Base-by-base conservation (phyloP, 1,140 invertebrate species). In the Telenomus remus region DNA sequence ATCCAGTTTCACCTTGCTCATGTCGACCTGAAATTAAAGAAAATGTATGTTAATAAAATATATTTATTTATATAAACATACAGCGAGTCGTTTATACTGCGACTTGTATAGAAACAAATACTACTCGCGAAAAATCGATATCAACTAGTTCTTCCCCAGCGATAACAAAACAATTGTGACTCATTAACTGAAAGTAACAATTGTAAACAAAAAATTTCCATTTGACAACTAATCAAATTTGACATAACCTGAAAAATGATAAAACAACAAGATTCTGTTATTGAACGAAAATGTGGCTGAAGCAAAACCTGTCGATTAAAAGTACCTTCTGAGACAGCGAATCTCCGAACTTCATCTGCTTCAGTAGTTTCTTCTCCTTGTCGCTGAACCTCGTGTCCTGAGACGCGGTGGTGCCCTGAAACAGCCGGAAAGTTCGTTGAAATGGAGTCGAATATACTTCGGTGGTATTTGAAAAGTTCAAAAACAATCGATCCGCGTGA, bases 361-460 rank as follows among this genome's bases (percentile, higher is more conserved):
- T 99, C 85, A 99, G 92, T 39, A 99, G 90, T 83, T 99, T 99
- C 88, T 99, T 99, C 88, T 99, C 97, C 87, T 99, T 99, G 87
- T 99, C 97, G 82, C 96, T 96, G 89, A 99, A 99, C 75, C 98
- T 92, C 82, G 96, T 99, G 87, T 99, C 98, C 89, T 99, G 98
- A 84, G 99, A 97, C 42, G 97, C 95, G 80, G 94, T 98, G 27
- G 98, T 99, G 46, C 98, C 98, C 97, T 98, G 82, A 56, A 89
- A 88, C 37, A 42, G 19, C 13, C 4, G 12, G 7, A 49, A 39
- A 3, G n/a, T 2, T 39, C 3, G 37, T 1, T 11, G 9, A 9
- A 39, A 9, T 9, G 9, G n/a, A 39, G 37, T 39, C 48, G 46
- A n/a, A 59, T 49, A 12, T 9, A 19, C 60, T 43, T 44, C 12